phyloP scores from a whole-genome alignment of 2,888 invertebrate species.

The Noctua janthe region DNA sequence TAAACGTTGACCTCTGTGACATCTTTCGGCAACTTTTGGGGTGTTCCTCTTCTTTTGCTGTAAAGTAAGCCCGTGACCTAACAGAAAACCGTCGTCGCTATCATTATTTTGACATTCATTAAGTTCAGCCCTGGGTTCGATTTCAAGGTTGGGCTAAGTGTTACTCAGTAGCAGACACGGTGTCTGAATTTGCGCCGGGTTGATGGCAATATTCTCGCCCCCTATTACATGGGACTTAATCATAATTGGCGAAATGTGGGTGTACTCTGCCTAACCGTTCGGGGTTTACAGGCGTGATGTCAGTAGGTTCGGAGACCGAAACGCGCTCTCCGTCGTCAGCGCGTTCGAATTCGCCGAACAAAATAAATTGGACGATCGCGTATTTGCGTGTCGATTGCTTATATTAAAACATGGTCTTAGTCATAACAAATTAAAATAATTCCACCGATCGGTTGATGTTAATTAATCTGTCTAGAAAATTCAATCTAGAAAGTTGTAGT shows the following conservation, averaged over 20 bases:
- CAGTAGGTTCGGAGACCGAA: neutral
- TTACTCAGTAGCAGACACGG: no score
- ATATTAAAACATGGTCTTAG: neutral
- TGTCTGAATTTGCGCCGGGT: no score
- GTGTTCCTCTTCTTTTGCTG: no score
- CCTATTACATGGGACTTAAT: no score
- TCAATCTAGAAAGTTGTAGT: conserved; percentile 12
- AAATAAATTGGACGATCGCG: neutral
- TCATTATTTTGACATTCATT: neutral
- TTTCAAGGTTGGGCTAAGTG: no score
- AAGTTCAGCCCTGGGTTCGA: neutral
- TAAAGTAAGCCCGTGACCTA: neutral
- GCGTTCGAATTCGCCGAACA: neutral
- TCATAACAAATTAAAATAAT: conserved; percentile 9
- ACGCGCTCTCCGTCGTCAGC: neutral
- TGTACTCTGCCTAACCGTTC: no score
- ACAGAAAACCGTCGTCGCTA: neutral
- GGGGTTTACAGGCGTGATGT: no score
- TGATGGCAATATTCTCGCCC: no score
- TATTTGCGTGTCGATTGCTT: neutral
- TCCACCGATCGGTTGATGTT: neutral
- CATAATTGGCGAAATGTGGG: no score
- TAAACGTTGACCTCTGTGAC: neutral
- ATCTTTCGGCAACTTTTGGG: neutral
- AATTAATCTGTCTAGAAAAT: conserved; percentile 29